Conservation (phyloP, 2,797 vertebrate species). For the Chrysocyon brachyurus region DNA sequence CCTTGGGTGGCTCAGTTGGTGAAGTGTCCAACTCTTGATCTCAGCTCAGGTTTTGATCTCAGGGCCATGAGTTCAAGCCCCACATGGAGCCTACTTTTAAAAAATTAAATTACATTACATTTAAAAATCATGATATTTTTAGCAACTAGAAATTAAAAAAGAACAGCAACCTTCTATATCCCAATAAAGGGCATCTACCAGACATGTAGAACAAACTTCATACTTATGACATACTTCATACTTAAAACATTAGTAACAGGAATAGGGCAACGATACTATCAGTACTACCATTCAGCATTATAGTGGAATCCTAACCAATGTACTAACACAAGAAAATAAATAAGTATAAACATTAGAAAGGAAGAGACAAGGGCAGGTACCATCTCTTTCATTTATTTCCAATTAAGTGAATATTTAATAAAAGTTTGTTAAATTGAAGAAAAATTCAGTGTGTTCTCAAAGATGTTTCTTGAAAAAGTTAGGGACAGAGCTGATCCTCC, state of each 20-base stretch:
- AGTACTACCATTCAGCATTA: neutral
- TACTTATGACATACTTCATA: neutral
- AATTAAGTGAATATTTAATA: neutral
- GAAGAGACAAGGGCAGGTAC: neutral
- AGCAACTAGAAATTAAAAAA: conserved; percentile 7
- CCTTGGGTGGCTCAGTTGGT: neutral
- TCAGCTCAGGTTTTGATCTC: neutral
- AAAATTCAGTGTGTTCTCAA: neutral
- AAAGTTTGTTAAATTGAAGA: neutral
- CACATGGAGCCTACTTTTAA: neutral
- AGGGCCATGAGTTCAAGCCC: neutral
- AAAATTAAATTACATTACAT: neutral
- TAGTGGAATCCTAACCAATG: neutral
- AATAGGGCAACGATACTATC: neutral
- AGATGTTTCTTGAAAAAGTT: neutral
- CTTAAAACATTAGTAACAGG: neutral
- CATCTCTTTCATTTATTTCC: neutral
- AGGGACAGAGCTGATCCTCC: neutral
- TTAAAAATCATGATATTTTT: conserved; percentile 35
- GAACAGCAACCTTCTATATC: neutral
- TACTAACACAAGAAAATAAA: conserved; percentile 37
- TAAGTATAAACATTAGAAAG: neutral
- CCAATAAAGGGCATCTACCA: neutral
- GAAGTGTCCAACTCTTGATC: neutral
- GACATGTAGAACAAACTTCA: neutral